Evolutionary conservation across 2,797 vertebrate species (phyloP).

Genomic region (Pempheris klunzingeri): DNA sequence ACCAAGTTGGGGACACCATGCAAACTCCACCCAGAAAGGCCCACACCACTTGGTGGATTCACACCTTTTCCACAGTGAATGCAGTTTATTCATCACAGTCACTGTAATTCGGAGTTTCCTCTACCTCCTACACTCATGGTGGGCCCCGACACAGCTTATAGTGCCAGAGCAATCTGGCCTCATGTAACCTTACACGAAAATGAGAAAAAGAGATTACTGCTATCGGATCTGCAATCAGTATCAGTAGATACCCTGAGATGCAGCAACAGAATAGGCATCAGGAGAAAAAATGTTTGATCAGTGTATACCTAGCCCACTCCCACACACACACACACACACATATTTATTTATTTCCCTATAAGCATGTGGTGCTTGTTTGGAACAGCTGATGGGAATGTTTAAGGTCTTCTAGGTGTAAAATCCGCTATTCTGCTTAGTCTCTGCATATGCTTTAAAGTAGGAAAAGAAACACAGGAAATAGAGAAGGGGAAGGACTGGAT

Average conservation of each 20-base stretch:
- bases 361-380: not conserved
- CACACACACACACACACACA: not conserved
- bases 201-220: not conserved
- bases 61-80: not conserved
- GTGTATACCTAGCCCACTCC: not conserved
- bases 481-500: constrained; percentile 3
- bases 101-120: not conserved
- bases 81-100: not conserved
- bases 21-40: not conserved
- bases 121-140: not conserved
- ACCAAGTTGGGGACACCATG: not conserved
- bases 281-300: not conserved
- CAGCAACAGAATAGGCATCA: not conserved
- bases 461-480: constrained; percentile 7
- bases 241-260: not conserved
- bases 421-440: constrained; percentile 15
- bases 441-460: constrained; percentile 3
- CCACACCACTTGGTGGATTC: not conserved
- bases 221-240: not conserved
- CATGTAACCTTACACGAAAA: not conserved
- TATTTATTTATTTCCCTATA: not conserved
- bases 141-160: not conserved
- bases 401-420: constrained; percentile 16
- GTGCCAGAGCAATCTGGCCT: not conserved
- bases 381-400: constrained; percentile 11